A percentile compares a stretch with the other conserved stretches of the same genome.
Conservation (phyloP, 2,888 invertebrate genomes). For the Drosophila buzzatii region DNA sequence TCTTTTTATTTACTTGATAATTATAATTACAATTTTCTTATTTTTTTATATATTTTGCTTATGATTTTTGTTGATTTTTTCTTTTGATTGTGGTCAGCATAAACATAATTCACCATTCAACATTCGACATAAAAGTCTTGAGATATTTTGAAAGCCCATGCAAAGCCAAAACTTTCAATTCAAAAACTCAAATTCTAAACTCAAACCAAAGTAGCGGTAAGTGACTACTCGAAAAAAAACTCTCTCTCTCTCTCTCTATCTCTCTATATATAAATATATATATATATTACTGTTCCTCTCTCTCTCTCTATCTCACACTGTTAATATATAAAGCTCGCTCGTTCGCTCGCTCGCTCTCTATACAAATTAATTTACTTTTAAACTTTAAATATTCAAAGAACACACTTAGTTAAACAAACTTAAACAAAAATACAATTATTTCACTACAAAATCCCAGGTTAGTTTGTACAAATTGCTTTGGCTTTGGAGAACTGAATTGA, state of each 20-base stretch:
- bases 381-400: conserved; percentile 43
- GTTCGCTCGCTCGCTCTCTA: conserved; percentile 73
- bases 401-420: conserved; percentile 41
- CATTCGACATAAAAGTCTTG: conserved; percentile 65
- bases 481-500: conserved; percentile 58
- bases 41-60: conserved; percentile 19
- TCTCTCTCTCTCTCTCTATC: conserved; percentile 53
- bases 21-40: not conserved
- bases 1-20: not conserved
- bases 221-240: conserved; percentile 64
- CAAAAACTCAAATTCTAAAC: conserved; percentile 48
- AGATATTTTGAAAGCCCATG: conserved; percentile 60
- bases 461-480: conserved; percentile 67
- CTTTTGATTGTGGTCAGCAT: conserved; percentile 49
- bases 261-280: not conserved
- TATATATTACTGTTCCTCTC: conserved; percentile 30
- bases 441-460: conserved; percentile 58
- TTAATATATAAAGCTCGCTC: conserved; percentile 62
- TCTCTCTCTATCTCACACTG: conserved; percentile 35
- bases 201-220: conserved; percentile 69
- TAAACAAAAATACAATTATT: conserved; percentile 23
- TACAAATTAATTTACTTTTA: conserved; percentile 53
- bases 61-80: conserved; percentile 4
- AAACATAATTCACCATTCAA: conserved; percentile 66
- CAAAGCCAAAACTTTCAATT: conserved; percentile 48